These are phyloP conservation scores for Anguilla megastoma DNA, from an alignment of 2,797 vertebrate genomes.

Conservation along the genomic window DNA sequence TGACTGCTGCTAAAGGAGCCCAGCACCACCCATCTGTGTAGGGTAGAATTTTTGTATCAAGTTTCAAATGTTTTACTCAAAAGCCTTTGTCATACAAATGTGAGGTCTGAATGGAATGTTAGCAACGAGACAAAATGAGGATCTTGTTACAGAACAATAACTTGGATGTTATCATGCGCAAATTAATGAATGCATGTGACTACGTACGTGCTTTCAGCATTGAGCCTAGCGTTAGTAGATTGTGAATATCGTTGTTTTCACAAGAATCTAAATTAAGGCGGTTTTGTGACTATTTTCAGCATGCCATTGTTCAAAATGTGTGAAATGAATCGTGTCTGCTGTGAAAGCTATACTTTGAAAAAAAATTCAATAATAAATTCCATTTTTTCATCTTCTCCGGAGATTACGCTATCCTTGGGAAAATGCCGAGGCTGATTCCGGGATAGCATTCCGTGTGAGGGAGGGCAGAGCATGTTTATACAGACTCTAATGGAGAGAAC, in stretches of 20 bases:
- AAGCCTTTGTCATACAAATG: conserved; percentile 7
- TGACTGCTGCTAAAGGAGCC: neutral
- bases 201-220: neutral
- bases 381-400: neutral
- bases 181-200: neutral
- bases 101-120: neutral
- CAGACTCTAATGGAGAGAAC: conserved; percentile 31
- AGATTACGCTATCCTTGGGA: conserved; percentile 2
- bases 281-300: neutral
- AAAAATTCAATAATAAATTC: neutral
- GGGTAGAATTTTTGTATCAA: neutral
- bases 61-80: conserved; percentile 7
- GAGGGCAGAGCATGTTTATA: conserved; percentile 37
- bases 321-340: neutral
- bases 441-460: conserved; percentile 22
- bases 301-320: neutral
- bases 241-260: neutral
- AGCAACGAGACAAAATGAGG: neutral
- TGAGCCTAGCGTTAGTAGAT: neutral
- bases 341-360: neutral
- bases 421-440: conserved; percentile 9
- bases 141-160: conserved; percentile 9
- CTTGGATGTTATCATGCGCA: neutral
- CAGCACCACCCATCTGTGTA: neutral
- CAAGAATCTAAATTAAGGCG: neutral